Evolutionary conservation across 2,888 invertebrate genomes (phyloP).

Genomic region (Drosophila prolongata): DNA sequence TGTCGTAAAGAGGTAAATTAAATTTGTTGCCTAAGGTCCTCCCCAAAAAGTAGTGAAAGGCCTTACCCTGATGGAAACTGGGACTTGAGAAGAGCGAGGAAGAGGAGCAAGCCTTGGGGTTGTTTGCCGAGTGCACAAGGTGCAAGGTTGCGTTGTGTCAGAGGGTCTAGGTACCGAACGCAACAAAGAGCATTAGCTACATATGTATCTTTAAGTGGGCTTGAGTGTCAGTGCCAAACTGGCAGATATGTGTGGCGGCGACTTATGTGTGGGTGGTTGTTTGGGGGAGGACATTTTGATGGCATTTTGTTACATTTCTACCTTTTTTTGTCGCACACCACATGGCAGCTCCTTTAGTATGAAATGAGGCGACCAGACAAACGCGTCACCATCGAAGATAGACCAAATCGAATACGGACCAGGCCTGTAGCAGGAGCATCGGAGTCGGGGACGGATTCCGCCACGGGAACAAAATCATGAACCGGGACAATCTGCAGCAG

Average conservation of each 20-base stretch:
- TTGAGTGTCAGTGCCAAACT: constrained; percentile 68
- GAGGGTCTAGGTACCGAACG: constrained; percentile 28
- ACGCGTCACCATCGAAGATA: constrained; percentile 67
- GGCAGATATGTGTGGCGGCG: constrained; percentile 22
- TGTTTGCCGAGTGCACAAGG: constrained; percentile 70
- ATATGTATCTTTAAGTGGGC: constrained; percentile 61
- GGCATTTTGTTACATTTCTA: constrained; percentile 67
- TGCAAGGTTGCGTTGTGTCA: constrained; percentile 69
- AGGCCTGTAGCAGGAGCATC: constrained; percentile 24
- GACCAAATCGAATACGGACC: constrained; percentile 20
- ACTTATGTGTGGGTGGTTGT: constrained; percentile 34
- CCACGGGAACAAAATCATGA: constrained; percentile 63
- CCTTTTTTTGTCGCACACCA: constrained; percentile 44
- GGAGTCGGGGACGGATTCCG: constrained; percentile 22
- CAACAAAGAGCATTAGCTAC: constrained; percentile 74
- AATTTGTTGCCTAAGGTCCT: neutral
- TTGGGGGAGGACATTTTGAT: constrained; percentile 64
- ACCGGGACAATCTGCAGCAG: constrained; percentile 77
- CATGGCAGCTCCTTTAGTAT: constrained; percentile 69
- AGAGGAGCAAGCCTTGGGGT: constrained; percentile 55
- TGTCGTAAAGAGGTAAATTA: too few relatives aligned
- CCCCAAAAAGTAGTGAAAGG: too few relatives aligned
- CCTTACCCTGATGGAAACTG: neutral
- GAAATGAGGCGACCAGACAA: constrained; percentile 72
- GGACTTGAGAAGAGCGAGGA: neutral